phyloP scores from a whole-genome alignment of 2,888 invertebrate genomes.

The Ochropacha duplaris region DNA sequence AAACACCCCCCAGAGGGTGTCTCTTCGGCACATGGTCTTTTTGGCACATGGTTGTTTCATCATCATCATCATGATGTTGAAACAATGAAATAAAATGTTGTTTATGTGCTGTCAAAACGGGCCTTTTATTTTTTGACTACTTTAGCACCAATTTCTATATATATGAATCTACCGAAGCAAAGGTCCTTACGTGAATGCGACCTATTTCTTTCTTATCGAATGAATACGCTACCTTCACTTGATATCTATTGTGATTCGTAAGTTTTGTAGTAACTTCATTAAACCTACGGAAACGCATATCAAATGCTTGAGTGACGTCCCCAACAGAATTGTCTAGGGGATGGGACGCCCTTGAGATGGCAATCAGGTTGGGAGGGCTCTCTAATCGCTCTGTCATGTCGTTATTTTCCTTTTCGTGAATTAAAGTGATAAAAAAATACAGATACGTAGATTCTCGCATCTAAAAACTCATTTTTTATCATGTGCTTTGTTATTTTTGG shows the following conservation, averaged over 20 bases:
- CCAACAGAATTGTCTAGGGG: slow-evolving; percentile 27
- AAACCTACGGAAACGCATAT: slow-evolving; percentile 27
- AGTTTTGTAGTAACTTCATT: slow-evolving; percentile 24
- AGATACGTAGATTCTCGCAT: not conserved
- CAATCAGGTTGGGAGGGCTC: slow-evolving; percentile 28
- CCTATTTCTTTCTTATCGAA: not conserved
- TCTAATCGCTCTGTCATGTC: slow-evolving; percentile 15
- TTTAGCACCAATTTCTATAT: no score
- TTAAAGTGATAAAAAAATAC: slow-evolving; percentile 2
- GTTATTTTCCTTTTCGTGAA: slow-evolving; percentile 4
- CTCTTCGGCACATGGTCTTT: no score
- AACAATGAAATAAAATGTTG: no score
- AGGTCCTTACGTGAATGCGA: not conserved
- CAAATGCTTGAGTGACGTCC: slow-evolving; percentile 35
- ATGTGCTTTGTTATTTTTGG: no score
- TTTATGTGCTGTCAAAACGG: no score
- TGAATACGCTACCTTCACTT: slow-evolving; percentile 1
- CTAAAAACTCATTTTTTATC: not conserved
- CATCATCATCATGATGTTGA: no score
- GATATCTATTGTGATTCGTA: slow-evolving; percentile 3
- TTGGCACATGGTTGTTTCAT: no score
- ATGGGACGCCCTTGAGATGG: slow-evolving; percentile 31
- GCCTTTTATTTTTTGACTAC: no score
- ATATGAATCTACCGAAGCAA: no score
- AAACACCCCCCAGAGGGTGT: no score